Evolutionary conservation across 1,140 invertebrate genomes (phyloP).

Genomic region (Aphaenogaster floridana): DNA sequence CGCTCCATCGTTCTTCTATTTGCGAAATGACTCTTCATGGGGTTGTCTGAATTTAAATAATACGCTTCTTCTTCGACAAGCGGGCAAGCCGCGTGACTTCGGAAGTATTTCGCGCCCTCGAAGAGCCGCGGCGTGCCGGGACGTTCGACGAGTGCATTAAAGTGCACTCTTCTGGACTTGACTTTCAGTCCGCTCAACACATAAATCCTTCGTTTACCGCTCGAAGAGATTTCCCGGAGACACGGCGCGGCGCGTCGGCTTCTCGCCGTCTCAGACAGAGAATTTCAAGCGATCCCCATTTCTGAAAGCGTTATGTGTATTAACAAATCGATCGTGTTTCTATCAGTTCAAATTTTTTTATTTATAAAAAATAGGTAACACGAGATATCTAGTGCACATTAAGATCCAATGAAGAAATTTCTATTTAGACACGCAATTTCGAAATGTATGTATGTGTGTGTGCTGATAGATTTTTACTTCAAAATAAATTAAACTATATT

Average conservation of each 20-base stretch:
- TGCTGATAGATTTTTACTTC: not conserved
- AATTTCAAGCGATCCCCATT: conserved; percentile 5
- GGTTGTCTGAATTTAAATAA: conserved; percentile 54
- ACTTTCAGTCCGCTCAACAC: conserved; percentile 46
- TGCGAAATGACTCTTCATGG: not conserved
- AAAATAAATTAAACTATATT: conserved; percentile 31
- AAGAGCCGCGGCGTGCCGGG: conserved; percentile 57
- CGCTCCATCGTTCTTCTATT: conserved; percentile 14
- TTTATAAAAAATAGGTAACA: not conserved
- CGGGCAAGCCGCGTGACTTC: conserved; percentile 40
- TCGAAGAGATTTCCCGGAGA: conserved; percentile 47
- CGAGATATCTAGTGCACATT: not conserved
- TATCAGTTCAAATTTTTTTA: not conserved
- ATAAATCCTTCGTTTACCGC: conserved; percentile 64
- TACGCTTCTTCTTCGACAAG: conserved; percentile 37
- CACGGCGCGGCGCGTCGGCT: conserved; percentile 7
- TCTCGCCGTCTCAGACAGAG: conserved; percentile 2
- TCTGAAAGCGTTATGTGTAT: not conserved
- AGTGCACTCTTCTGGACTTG: conserved; percentile 63
- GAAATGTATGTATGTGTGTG: too few relatives aligned
- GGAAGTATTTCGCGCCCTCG: conserved; percentile 52
- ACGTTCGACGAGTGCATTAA: conserved; percentile 63
- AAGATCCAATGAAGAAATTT: not conserved
- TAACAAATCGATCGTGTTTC: conserved; percentile 3
- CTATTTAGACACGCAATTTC: not conserved